Conservation (phyloP, 1,140 invertebrate species). For the Drosophila paulistorum region DNA sequence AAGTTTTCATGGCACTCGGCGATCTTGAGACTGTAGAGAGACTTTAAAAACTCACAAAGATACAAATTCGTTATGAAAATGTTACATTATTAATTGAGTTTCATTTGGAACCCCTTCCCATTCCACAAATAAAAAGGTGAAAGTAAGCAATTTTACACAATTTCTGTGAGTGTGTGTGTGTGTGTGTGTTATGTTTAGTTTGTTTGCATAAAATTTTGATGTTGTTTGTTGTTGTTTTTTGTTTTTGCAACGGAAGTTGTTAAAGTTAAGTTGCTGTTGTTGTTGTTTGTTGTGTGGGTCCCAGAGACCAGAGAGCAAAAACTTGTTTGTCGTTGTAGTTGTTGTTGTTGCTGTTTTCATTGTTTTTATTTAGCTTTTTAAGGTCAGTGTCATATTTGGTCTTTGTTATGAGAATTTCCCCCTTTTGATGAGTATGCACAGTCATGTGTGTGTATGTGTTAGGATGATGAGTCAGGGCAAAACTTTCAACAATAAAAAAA, state of each 20-base stretch:
- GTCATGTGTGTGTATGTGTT: not conserved
- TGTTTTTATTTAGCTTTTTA: slow-evolving; percentile 37
- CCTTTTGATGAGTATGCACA: not conserved
- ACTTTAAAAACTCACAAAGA: not conserved
- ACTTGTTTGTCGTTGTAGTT: slow-evolving; percentile 31
- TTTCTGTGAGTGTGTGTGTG: not conserved
- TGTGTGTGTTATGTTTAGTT: slow-evolving; percentile 7
- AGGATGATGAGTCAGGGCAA: not conserved
- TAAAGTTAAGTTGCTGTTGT: slow-evolving; percentile 41
- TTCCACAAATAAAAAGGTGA: slow-evolving; percentile 50
- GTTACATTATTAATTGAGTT: slow-evolving; percentile 2
- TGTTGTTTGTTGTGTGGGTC: slow-evolving; percentile 34
- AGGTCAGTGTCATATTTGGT: slow-evolving; percentile 72
- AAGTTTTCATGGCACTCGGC: not conserved
- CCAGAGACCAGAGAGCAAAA: slow-evolving; percentile 12
- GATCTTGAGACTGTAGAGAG: not conserved
- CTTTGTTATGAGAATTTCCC: slow-evolving; percentile 32
- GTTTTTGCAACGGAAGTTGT: slow-evolving; percentile 68
- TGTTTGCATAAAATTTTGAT: slow-evolving; percentile 20
- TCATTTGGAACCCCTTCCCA: not conserved
- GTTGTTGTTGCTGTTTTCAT: slow-evolving; percentile 5
- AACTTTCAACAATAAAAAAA: not conserved
- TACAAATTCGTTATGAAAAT: not conserved
- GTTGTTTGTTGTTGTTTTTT: slow-evolving; percentile 34
- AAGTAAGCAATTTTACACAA: slow-evolving; percentile 43